phyloP scores from a whole-genome alignment of 1,140 invertebrate species.

The Sminthurides bifidus region DNA sequence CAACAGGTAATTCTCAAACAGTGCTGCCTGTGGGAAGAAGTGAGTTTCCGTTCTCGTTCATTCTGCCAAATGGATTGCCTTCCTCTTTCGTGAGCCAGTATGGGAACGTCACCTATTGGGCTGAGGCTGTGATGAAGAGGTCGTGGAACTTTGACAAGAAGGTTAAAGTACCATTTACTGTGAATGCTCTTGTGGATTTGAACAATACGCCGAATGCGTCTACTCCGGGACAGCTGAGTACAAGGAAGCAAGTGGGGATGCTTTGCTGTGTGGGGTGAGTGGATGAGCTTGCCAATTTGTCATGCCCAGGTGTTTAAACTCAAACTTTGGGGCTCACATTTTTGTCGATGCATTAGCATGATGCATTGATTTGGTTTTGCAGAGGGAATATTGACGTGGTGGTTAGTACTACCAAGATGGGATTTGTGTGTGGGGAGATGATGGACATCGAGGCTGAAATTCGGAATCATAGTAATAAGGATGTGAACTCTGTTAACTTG shows the following conservation, averaged over 20 bases:
- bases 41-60: conserved; percentile 41
- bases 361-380: too few species aligned
- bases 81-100: conserved; percentile 40
- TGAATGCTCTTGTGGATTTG: conserved; percentile 68
- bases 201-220: conserved; percentile 52
- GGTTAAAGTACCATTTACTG: conserved; percentile 68
- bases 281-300: too few species aligned
- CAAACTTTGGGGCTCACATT: too few species aligned
- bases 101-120: conserved; percentile 36
- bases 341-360: too few species aligned
- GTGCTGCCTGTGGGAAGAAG: conserved; percentile 34
- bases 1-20: background rate
- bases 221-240: conserved; percentile 41
- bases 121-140: conserved; percentile 68
- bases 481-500: background rate
- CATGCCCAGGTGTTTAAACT: too few species aligned
- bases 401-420: conserved; percentile 33
- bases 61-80: conserved; percentile 39
- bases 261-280: conserved; percentile 45
- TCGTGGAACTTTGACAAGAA: conserved; percentile 81
- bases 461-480: conserved; percentile 14
- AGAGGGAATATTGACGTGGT: conserved; percentile 42
- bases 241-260: too few species aligned
- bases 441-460: conserved; percentile 24
- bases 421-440: conserved; percentile 33